These are phyloP conservation scores for Drosophila gaucha DNA, from an alignment of 2,888 invertebrate species.

Conservation along the genomic window DNA sequence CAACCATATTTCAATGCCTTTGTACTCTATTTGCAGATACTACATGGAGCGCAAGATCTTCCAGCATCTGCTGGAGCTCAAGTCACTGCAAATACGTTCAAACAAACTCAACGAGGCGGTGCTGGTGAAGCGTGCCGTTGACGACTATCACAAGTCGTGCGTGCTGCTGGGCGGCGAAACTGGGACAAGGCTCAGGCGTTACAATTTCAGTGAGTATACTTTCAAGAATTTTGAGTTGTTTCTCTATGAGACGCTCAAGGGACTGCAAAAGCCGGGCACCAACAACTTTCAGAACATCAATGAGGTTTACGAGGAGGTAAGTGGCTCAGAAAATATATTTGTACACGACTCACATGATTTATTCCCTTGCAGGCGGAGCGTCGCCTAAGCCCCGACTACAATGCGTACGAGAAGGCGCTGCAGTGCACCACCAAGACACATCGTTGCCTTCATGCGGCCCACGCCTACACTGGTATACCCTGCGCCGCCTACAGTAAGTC, in stretches of 20 bases:
- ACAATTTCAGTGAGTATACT: slow-evolving; percentile 88
- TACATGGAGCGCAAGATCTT: slow-evolving; percentile 96
- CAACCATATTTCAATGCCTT: not conserved
- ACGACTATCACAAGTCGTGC: slow-evolving; percentile 92
- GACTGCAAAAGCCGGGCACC: slow-evolving; percentile 90
- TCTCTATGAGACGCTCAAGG: slow-evolving; percentile 93
- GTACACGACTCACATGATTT: not conserved
- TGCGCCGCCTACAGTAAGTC: slow-evolving; percentile 94
- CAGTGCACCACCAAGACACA: slow-evolving; percentile 95
- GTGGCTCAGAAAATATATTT: slow-evolving; percentile 51
- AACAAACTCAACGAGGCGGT: slow-evolving; percentile 95
- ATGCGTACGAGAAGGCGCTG: slow-evolving; percentile 89
- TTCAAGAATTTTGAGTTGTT: slow-evolving; percentile 94
- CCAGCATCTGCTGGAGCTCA: slow-evolving; percentile 95
- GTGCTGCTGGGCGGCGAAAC: slow-evolving; percentile 87
- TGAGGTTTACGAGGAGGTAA: slow-evolving; percentile 88
- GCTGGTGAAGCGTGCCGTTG: slow-evolving; percentile 94
- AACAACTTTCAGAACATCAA: slow-evolving; percentile 88
- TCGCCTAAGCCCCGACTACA: slow-evolving; percentile 85
- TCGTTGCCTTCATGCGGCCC: slow-evolving; percentile 95
- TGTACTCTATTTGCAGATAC: slow-evolving; percentile 87
- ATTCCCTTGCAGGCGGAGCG: slow-evolving; percentile 82
- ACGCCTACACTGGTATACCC: slow-evolving; percentile 93
- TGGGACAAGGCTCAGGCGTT: slow-evolving; percentile 86
- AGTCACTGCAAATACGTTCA: slow-evolving; percentile 95